phyloP scores from a whole-genome alignment of 2,113 vertebrate species.

The Callipepla californica region DNA sequence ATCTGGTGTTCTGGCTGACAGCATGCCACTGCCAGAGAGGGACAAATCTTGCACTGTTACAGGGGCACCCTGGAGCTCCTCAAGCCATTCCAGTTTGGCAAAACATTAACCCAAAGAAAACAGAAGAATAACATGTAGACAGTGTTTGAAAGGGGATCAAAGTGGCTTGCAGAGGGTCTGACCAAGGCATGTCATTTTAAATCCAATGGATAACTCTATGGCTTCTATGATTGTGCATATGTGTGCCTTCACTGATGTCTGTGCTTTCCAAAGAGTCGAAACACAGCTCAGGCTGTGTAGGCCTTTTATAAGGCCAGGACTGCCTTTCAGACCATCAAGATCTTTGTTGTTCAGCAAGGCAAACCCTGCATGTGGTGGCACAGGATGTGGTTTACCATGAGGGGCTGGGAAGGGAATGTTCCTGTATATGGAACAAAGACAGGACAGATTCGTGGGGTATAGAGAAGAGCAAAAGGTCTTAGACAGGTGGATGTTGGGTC shows the following conservation, averaged over 20 bases:
- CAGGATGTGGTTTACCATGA: neutral
- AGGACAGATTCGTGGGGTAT: neutral
- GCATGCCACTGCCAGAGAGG: neutral
- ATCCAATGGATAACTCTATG: neutral
- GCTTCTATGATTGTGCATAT: neutral
- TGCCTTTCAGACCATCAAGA: neutral
- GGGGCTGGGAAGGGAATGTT: neutral
- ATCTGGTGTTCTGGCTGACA: neutral
- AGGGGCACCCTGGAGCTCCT: neutral
- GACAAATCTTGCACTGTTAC: neutral
- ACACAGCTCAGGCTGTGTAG: neutral
- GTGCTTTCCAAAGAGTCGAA: neutral
- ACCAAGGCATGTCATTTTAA: neutral
- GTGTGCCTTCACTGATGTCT: neutral
- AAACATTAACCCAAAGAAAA: constrained; percentile 9
- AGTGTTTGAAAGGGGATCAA: neutral
- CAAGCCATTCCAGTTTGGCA: neutral
- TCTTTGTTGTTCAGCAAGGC: neutral
- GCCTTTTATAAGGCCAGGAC: neutral
- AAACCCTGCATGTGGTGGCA: neutral
- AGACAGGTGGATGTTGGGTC: neutral
- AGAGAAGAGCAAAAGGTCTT: neutral
- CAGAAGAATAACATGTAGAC: neutral
- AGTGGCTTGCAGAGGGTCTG: neutral
- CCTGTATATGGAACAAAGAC: neutral